These are phyloP conservation scores for Calypte anna DNA, from an alignment of 2,113 vertebrate genomes.

Conservation along the genomic window DNA sequence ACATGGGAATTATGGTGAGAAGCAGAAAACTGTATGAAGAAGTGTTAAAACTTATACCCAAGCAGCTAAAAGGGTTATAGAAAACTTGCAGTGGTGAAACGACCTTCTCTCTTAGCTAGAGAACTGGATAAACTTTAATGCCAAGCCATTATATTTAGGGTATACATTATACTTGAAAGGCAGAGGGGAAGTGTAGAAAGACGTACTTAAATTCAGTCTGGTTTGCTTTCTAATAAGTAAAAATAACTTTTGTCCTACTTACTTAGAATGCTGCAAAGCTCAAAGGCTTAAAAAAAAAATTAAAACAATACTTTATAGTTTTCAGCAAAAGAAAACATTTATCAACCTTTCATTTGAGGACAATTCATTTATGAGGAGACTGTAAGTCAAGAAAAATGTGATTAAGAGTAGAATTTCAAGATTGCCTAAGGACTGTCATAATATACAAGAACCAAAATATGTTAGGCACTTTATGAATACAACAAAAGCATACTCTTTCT, in stretches of 20 bases:
- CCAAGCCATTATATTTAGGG: background rate
- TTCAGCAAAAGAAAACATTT: conserved; percentile 8
- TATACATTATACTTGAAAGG: background rate
- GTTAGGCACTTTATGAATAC: background rate
- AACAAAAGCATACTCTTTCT: background rate
- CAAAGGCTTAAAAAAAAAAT: background rate
- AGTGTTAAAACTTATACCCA: background rate
- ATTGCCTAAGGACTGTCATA: background rate
- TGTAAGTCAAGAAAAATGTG: background rate
- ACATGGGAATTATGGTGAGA: background rate
- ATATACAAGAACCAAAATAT: background rate
- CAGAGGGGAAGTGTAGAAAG: background rate
- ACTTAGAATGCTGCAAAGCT: background rate
- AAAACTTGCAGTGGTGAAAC: background rate
- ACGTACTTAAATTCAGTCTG: background rate
- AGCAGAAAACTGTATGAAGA: background rate
- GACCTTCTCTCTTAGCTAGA: background rate
- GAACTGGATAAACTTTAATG: background rate
- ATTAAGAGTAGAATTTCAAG: background rate
- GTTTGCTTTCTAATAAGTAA: background rate
- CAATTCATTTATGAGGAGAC: background rate
- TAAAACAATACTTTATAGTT: background rate
- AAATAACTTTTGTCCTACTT: background rate
- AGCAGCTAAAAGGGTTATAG: background rate
- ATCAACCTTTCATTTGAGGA: background rate